phyloP scores from a whole-genome alignment of 1,140 invertebrate genomes.

The Aethina tumida region DNA sequence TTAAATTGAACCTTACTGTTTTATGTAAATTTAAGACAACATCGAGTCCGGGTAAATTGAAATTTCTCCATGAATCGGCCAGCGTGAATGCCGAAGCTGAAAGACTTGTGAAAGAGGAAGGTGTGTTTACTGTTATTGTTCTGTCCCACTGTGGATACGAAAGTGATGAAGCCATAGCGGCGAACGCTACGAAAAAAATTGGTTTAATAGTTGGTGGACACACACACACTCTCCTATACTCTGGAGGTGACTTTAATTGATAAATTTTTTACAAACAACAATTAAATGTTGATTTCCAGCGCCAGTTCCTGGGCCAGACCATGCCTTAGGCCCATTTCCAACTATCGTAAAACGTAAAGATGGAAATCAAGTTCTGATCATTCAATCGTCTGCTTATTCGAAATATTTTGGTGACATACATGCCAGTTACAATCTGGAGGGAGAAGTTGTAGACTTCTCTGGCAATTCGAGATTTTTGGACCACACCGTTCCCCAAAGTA shows the following conservation, averaged over 20 bases:
- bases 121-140: constrained; percentile 35
- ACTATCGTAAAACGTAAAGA: constrained; percentile 24
- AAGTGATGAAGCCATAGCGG: constrained; percentile 55
- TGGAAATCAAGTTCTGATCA: constrained; percentile 51
- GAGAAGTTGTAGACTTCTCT: constrained; percentile 52
- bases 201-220: constrained; percentile 83
- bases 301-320: no score
- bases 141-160: constrained; percentile 50
- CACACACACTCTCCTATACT: constrained; percentile 50
- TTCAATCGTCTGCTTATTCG: constrained; percentile 55
- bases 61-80: constrained; percentile 40
- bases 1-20: neutral
- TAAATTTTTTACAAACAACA: no score
- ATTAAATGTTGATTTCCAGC: no score
- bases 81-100: constrained; percentile 34
- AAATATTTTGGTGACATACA: constrained; percentile 64
- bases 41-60: constrained; percentile 33
- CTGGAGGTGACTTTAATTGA: no score
- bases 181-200: constrained; percentile 48
- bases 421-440: constrained; percentile 57
- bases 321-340: constrained; percentile 43
- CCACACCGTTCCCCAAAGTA: constrained; percentile 49
- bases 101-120: constrained; percentile 33
- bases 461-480: constrained; percentile 68
- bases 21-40: constrained; percentile 22